These are phyloP conservation scores for Achlya flavicornis DNA, from an alignment of 2,888 invertebrate genomes.

Conservation along the genomic window DNA sequence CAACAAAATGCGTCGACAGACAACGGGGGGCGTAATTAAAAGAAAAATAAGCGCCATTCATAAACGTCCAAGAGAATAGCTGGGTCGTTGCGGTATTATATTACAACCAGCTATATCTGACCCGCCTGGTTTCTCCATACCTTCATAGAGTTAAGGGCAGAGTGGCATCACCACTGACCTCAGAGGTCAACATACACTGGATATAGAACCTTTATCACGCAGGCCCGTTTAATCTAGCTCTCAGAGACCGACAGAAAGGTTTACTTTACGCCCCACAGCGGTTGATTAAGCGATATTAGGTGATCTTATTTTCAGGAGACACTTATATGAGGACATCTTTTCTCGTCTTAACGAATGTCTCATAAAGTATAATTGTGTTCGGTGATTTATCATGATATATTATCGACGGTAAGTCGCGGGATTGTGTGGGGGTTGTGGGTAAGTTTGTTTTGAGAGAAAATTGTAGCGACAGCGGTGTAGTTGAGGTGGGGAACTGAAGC, in stretches of 20 bases:
- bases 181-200: conserved; percentile 53
- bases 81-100: conserved; percentile 68
- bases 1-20: conserved; percentile 60
- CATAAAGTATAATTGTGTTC: conserved; percentile 49
- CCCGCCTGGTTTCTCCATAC: conserved; percentile 36
- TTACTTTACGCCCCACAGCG: conserved; percentile 58
- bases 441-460: not conserved
- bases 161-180: conserved; percentile 23
- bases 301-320: conserved; percentile 62
- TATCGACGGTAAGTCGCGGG: conserved; percentile 9
- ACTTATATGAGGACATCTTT: conserved; percentile 56
- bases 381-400: conserved; percentile 34
- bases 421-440: conserved; percentile 18
- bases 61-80: conserved; percentile 76
- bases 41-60: conserved; percentile 83
- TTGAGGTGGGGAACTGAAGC: not conserved
- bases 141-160: conserved; percentile 26
- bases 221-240: conserved; percentile 79
- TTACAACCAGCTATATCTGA: conserved; percentile 53
- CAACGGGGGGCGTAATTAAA: conserved; percentile 77
- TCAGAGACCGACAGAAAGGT: conserved; percentile 62
- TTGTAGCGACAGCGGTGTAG: not conserved
- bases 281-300: conserved; percentile 69
- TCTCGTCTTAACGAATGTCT: conserved; percentile 52
- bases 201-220: conserved; percentile 66